Evolutionary conservation across 2,888 invertebrate genomes (phyloP).

Genomic region (Microctonus brassicae): DNA sequence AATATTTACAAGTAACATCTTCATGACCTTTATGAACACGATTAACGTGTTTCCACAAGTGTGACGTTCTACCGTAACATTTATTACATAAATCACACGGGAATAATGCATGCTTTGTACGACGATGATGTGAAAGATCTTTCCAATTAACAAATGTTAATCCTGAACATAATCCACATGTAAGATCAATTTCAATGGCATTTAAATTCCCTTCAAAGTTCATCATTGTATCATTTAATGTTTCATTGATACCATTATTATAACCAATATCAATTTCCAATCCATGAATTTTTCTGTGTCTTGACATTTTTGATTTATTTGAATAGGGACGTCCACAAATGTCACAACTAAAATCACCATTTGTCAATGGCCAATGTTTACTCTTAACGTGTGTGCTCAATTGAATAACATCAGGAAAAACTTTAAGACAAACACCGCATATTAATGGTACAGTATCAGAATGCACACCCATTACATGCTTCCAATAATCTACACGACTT

Average conservation of each 20-base stretch:
- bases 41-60: conserved; percentile 76
- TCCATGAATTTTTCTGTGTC: conserved; percentile 71
- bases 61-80: conserved; percentile 74
- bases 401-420: conserved; percentile 68
- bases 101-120: conserved; percentile 72
- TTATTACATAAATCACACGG: conserved; percentile 76
- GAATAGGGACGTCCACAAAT: conserved; percentile 71
- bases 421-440: conserved; percentile 71
- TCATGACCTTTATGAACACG: conserved; percentile 74
- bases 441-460: conserved; percentile 70
- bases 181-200: conserved; percentile 50
- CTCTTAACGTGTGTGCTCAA: conserved; percentile 68
- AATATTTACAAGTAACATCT: conserved; percentile 74
- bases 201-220: conserved; percentile 15
- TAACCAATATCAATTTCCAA: conserved; percentile 51
- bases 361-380: conserved; percentile 69
- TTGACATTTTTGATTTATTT: conserved; percentile 71
- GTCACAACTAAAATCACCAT: conserved; percentile 71
- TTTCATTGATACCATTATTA: conserved; percentile 48
- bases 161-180: conserved; percentile 62
- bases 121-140: conserved; percentile 72
- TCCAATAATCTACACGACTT: conserved; percentile 71
- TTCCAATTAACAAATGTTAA: conserved; percentile 70
- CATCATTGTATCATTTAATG: conserved; percentile 27
- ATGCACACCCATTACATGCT: conserved; percentile 72